phyloP scores from a whole-genome alignment of 2,113 vertebrate species.

The Oceanodroma tethys region DNA sequence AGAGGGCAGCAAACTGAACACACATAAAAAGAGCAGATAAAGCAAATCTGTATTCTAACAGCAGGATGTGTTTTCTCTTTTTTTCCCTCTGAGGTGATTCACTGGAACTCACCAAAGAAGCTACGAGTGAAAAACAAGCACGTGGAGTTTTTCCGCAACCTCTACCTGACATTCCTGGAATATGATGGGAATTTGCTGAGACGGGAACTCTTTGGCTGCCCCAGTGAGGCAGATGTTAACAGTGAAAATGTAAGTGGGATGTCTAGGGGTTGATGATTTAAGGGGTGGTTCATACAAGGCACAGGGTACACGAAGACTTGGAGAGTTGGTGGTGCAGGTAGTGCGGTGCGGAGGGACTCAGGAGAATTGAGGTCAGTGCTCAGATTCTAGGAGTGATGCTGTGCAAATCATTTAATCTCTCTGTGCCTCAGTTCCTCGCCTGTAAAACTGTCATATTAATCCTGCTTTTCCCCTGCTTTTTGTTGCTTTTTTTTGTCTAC shows the following conservation, averaged over 20 bases:
- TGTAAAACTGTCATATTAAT: neutral
- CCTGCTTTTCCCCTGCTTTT: neutral
- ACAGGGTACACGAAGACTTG: neutral
- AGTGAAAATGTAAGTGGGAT: conserved; percentile 88
- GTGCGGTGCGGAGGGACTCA: rapidly evolving
- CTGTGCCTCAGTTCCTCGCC: neutral
- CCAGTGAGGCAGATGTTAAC: conserved; percentile 91
- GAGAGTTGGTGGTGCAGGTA: neutral
- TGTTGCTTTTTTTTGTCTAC: neutral
- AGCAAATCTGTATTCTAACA: conserved; percentile 12
- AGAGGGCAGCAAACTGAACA: neutral
- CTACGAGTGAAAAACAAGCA: conserved; percentile 98
- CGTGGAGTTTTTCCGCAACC: conserved; percentile 97
- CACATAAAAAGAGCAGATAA: neutral
- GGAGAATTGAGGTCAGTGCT: neutral
- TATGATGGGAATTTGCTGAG: conserved; percentile 95
- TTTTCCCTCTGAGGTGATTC: conserved; percentile 85
- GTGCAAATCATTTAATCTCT: neutral
- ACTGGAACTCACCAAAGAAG: conserved; percentile 99
- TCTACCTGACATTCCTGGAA: conserved; percentile 96
- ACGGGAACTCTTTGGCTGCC: conserved; percentile 93
- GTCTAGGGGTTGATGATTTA: neutral
- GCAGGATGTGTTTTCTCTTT: neutral
- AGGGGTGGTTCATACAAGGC: neutral
- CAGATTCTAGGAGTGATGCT: neutral